Base-by-base conservation (phyloP, 2,888 invertebrate genomes). In the Acrobasis repandana region DNA sequence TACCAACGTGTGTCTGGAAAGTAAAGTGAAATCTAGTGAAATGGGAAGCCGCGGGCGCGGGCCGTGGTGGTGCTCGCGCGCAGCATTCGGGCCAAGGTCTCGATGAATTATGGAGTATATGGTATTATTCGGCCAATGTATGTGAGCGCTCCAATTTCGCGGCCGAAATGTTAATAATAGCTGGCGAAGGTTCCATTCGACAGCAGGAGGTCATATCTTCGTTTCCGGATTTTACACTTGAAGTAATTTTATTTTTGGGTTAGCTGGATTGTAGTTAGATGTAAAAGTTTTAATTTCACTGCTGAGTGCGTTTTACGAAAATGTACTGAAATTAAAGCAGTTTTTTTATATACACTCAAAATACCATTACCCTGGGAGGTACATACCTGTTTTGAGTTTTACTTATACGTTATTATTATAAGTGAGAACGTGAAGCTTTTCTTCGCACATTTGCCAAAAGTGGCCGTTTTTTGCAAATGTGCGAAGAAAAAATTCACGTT, bases 21-120 rank as follows among this genome's bases (percentile, higher is more conserved):
- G 43, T 43, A 28, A 50, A 49, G 59, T 33, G 60, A 52, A 52
- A 60, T 47, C 52, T 60, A 16, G 46, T 46, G 33, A 60, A 52
- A 52, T 28, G 43, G 52, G 52, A 28, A 52, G 60, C 52, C 51
- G 59, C 50, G 38, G 51, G 15, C 59, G 28, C 18, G 59, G 57
- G 8, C 43, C 8, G 48, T 49, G 49, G n/a, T 2, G 9, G 0
- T 16, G 46, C 52, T 70, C 69, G 71, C 72, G 75, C 73, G 73
- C 74, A 75, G 76, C 77, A 90, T 86, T 83, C 86, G 79, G 91
- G 90, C 88, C 90, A 90, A 92, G 91, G 90, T 80, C 81, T 79
- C 81, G 79, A 86, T 91, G 90, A 90, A 89, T 91, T 90, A 92
- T 90, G 88, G 88, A 90, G 84, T 86, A 84, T 86, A 90, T 88